Base-by-base conservation (phyloP, 2,113 vertebrate genomes). In the Tetraodon nigroviridis region DNA sequence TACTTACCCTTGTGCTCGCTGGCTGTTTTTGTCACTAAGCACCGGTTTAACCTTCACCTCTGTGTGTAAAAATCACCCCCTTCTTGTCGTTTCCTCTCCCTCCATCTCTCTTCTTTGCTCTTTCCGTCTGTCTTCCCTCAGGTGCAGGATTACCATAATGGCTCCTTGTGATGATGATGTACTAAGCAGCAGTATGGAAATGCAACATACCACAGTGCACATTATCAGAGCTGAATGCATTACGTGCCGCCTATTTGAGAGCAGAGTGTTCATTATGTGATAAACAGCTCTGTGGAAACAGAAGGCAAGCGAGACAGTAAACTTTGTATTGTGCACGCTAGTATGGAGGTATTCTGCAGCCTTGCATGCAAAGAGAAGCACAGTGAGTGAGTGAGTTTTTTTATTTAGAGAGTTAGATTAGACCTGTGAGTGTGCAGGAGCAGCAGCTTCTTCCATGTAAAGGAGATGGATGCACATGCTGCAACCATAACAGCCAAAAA, bases 81-180 rank as follows among this genome's bases (percentile, higher is more conserved):
- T 67, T 42, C 63, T 60, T 45, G 21, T 57, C 56, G 40, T 58
- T 41, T 53, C 41, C 29, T 13, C 29, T 74, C 45, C 53, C 56
- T 66, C 58, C 55, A 72, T 78, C 55, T 70, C 75, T 76, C 68
- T 81, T 61, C 45, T 73, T 69, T 60, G 56, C 45, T 69, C 83
- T 66, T 77, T 73, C 65, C 46, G 17, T 84, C 82, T 84, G 64
- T 69, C 72, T 84, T 84, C 83, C 89, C 87, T 86, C 85, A 89
- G 89, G 90, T 90, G 86, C 85, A 29, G 66, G 82, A 88, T 91
- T 90, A 88, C 81, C 87, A 89, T 90, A 91, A 91, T 90, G 87
- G 83, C 83, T 87, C 87, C 81, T 88, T 82, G 76, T 86, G 84
- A 84, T 69, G 79, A 71, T 71, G 82, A 86, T 82, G 87, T 85